A percentile compares a stretch with the other conserved stretches of the same genome.
These are phyloP conservation scores for Neodontobutis hainanensis DNA, from an alignment of 2,113 vertebrate genomes.

Conservation along the genomic window DNA sequence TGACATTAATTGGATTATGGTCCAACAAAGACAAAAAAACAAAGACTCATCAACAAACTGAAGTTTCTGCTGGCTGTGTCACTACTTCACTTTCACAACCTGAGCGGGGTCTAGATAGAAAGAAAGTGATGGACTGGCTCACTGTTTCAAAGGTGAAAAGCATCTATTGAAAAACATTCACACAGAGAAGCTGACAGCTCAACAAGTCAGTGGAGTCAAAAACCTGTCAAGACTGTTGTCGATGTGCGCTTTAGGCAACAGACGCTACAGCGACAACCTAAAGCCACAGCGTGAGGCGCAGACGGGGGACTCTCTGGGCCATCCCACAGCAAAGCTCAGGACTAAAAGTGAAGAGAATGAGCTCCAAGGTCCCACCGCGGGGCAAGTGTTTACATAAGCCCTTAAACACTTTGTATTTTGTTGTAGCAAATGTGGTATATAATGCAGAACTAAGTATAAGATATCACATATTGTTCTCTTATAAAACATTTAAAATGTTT, in stretches of 20 bases:
- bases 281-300: constrained; percentile 4
- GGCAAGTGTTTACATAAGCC: too few species aligned
- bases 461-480: too few species aligned
- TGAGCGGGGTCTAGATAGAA: constrained; percentile 17
- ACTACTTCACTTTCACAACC: constrained; percentile 1
- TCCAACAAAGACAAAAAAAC: too few species aligned
- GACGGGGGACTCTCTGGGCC: not conserved
- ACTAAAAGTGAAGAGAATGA: not conserved
- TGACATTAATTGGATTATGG: not conserved
- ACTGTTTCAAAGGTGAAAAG: constrained; percentile 29
- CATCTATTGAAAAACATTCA: constrained; percentile 14
- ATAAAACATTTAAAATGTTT: too few species aligned
- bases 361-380: too few species aligned
- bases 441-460: too few species aligned
- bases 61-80: not conserved
- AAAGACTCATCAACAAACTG: not conserved
- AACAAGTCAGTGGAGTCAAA: constrained; percentile 10
- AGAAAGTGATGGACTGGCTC: constrained; percentile 31
- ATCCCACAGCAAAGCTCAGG: constrained; percentile 1
- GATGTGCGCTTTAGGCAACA: constrained; percentile 20
- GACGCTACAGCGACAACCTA: not conserved
- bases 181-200: constrained; percentile 26
- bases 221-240: constrained; percentile 6
- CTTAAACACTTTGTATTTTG: too few species aligned
- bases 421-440: too few species aligned